Evolutionary conservation across 2,113 vertebrate genomes (phyloP), one percentile per base, ranked within the genome.

Genomic region (Azemiops feae): DNA sequence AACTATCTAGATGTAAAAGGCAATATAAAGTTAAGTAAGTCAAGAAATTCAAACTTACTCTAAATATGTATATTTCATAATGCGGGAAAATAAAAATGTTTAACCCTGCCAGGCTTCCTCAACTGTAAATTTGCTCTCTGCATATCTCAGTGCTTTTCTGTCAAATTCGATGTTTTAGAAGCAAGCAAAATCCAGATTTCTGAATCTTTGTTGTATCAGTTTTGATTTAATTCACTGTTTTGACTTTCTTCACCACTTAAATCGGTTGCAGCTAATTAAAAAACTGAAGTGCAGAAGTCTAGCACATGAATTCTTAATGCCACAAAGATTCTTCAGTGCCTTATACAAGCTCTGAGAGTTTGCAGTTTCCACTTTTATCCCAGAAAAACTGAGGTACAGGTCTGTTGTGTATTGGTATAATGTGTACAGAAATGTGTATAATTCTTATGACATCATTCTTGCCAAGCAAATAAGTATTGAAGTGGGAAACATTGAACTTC

Each of bases 401-500:
- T 81, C 74, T 22, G 74, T 81, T 81, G 34, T 81, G 74, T 43
- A 7, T 7, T 43, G 74, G 18, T 81, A 22, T 81, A 81, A 22
- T 81, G 34, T 81, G 18, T 81, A 43, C 34, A 81, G 34, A 81
- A 81, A 64, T 92, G 91, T 2, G 39, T 89, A 57, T n/a, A 25
- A 95, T 91, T 85, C 52, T 54, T 39, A 92, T 30, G 85, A 1
- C 74, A 0, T 14, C 5, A 22, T 93, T 39, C 5, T 93, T 87
- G 87, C 91, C 5, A 87, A 91, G 39, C 94, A 91, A 89, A 88
- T 94, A 88, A 0, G 89, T 92, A 90, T 74, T 11, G 52, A 86
- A 95, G 94, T 96, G 92, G 93, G 95, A 97, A 97, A 95, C 94
- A 93, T 92, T 95, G 94, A 97, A 96, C 94, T 96, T 96, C 95